phyloP scores from a whole-genome alignment of 2,888 invertebrate species.

The Scotopteryx bipunctaria region DNA sequence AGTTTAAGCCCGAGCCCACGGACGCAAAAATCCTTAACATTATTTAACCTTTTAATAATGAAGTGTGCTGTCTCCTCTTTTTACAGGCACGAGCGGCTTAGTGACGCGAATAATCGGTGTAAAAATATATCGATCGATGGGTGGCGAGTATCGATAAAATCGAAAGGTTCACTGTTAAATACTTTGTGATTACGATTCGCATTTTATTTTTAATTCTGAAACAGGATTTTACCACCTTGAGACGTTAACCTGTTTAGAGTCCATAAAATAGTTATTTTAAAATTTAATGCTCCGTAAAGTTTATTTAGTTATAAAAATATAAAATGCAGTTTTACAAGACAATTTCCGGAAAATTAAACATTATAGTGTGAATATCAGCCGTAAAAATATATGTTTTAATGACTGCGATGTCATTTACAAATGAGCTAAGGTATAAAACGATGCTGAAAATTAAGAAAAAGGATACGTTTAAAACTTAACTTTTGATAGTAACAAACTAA shows the following conservation, averaged over 20 bases:
- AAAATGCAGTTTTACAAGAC: constrained; percentile 23
- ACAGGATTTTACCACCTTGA: constrained; percentile 4
- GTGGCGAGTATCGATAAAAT: constrained; percentile 9
- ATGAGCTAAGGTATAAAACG: constrained; percentile 29
- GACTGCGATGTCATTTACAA: constrained; percentile 29
- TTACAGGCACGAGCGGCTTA: constrained; percentile 68
- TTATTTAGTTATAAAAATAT: constrained; percentile 14
- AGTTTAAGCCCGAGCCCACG: constrained; percentile 32
- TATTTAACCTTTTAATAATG: constrained; percentile 77
- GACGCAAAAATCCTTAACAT: constrained; percentile 61
- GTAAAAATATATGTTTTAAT: constrained; percentile 29
- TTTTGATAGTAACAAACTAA: constrained; percentile 11
- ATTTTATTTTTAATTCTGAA: neutral
- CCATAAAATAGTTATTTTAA: constrained; percentile 14
- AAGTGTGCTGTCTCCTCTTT: constrained; percentile 72
- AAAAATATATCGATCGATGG: constrained; percentile 4
- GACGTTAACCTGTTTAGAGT: constrained; percentile 13
- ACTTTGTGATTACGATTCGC: neutral
- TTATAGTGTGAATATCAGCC: constrained; percentile 25
- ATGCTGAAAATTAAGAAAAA: constrained; percentile 21
- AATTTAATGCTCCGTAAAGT: constrained; percentile 13
- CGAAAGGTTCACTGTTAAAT: neutral
- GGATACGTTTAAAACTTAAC: constrained; percentile 7
- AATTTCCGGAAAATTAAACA: constrained; percentile 33
- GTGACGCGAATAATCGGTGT: constrained; percentile 45